phyloP scores from a whole-genome alignment of 1,140 invertebrate species.

The Drosophila sturtevanti region DNA sequence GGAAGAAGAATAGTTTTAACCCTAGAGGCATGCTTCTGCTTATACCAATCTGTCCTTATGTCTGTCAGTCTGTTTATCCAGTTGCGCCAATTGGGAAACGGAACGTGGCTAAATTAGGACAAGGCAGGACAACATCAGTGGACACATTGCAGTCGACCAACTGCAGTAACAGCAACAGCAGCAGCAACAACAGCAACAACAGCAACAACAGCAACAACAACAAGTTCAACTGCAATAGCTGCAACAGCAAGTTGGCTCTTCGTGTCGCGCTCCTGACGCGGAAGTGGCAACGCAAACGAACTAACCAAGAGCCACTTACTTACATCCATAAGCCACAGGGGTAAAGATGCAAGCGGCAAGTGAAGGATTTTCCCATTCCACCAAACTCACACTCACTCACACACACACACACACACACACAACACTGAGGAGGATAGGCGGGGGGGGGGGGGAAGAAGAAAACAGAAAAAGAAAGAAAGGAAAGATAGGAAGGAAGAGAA shows the following conservation, averaged over 20 bases:
- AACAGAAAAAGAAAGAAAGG: neutral
- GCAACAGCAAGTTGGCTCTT: slow-evolving; percentile 21
- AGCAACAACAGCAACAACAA: slow-evolving; percentile 16
- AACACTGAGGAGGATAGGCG: too few species aligned
- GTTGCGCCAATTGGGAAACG: slow-evolving; percentile 64
- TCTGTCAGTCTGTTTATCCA: slow-evolving; percentile 49
- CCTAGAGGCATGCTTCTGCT: neutral
- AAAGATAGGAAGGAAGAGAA: slow-evolving; percentile 17
- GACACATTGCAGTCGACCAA: slow-evolving; percentile 43
- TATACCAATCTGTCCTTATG: neutral
- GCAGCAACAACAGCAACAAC: slow-evolving; percentile 17
- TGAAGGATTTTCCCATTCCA: neutral
- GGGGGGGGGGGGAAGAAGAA: too few species aligned
- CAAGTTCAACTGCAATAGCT: slow-evolving; percentile 8
- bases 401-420: neutral
- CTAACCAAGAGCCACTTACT: slow-evolving; percentile 80
- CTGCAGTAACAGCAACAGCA: slow-evolving; percentile 18
- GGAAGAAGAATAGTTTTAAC: neutral
- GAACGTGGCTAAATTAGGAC: slow-evolving; percentile 72
- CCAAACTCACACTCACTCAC: neutral
- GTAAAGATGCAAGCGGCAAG: slow-evolving; percentile 1
- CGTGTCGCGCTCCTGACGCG: slow-evolving; percentile 51
- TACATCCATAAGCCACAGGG: slow-evolving; percentile 72
- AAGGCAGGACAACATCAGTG: slow-evolving; percentile 33
- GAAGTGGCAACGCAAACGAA: slow-evolving; percentile 74